Conservation (phyloP, 2,113 vertebrate species). For the Gila orcuttii region DNA sequence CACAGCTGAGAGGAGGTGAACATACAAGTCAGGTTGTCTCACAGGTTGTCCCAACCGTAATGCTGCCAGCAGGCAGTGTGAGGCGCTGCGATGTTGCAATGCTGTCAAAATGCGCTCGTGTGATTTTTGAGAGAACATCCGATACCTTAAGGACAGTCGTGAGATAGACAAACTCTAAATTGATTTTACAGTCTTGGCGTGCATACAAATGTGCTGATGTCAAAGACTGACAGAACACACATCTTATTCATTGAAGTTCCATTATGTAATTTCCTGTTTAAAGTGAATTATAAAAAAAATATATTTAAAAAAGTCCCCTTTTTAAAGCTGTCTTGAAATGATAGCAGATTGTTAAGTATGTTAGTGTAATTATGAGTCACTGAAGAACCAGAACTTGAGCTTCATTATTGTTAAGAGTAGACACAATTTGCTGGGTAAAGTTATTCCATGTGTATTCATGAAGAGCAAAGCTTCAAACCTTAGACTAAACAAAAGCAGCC, state of each 20-base stretch:
- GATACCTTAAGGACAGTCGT: neutral
- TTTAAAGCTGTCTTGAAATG: conserved; percentile 9
- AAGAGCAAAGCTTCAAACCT: conserved; percentile 17
- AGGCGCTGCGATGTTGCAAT: conserved; percentile 57
- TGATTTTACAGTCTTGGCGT: neutral
- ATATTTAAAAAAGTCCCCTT: neutral
- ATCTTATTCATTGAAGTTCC: neutral
- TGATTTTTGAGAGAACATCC: neutral
- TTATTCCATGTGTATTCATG: conserved; percentile 41
- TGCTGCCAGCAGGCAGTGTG: conserved; percentile 44
- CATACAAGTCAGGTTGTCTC: neutral
- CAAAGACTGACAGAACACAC: neutral
- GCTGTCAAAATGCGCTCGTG: conserved; percentile 1
- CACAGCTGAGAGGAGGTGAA: neutral
- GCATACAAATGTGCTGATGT: neutral
- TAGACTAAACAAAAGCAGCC: neutral
- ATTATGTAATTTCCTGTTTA: conserved; percentile 31
- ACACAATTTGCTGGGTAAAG: conserved; percentile 40
- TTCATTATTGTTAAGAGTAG: conserved; percentile 39
- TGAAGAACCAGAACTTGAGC: conserved; percentile 6
- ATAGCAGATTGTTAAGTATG: conserved; percentile 29
- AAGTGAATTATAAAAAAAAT: neutral
- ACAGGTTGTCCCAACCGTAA: conserved; percentile 26
- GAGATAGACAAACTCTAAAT: neutral
- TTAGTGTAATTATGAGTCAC: conserved; percentile 35